Conservation (phyloP, 2,797 vertebrate genomes). For the Phalloptychus januarius region DNA sequence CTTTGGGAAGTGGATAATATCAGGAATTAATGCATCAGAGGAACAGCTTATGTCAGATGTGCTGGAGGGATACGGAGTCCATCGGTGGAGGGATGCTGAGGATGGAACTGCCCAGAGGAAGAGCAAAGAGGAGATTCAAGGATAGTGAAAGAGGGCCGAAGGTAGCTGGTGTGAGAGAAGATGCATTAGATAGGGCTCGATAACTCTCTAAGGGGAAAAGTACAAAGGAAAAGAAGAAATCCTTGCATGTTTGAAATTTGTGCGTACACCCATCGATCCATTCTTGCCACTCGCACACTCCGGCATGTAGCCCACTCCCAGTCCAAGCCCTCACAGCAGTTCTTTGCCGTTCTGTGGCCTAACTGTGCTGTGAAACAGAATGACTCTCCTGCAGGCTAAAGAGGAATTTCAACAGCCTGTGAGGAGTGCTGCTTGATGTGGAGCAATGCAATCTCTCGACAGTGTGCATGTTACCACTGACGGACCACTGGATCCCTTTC, state of each 20-base stretch:
- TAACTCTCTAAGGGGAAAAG: too few relatives aligned
- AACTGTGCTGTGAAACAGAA: not conserved
- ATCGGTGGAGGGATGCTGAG: too few relatives aligned
- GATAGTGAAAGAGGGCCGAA: too few relatives aligned
- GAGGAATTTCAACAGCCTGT: constrained; percentile 60
- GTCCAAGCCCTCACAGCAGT: constrained; percentile 13
- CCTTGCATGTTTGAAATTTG: constrained; percentile 1
- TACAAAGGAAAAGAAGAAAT: not conserved
- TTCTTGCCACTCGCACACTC: not conserved
- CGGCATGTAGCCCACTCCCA: constrained; percentile 2
- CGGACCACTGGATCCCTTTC: not conserved
- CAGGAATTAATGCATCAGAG: too few relatives aligned
- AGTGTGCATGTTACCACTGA: constrained; percentile 30
- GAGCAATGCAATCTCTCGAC: constrained; percentile 21
- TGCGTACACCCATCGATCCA: not conserved
- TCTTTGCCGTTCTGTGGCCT: constrained; percentile 26
- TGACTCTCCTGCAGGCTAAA: constrained; percentile 33
- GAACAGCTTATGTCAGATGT: too few relatives aligned
- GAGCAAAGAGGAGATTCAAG: too few relatives aligned
- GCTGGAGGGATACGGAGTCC: too few relatives aligned
- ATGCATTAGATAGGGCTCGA: too few relatives aligned
- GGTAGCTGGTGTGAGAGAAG: too few relatives aligned
- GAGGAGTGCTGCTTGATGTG: constrained; percentile 16
- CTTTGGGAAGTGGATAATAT: too few relatives aligned
- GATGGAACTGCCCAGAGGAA: too few relatives aligned